Evolutionary conservation across 2,113 vertebrate species (phyloP), one percentile per base, ranked within the genome.

Genomic region (Oncorhynchus nerka): DNA sequence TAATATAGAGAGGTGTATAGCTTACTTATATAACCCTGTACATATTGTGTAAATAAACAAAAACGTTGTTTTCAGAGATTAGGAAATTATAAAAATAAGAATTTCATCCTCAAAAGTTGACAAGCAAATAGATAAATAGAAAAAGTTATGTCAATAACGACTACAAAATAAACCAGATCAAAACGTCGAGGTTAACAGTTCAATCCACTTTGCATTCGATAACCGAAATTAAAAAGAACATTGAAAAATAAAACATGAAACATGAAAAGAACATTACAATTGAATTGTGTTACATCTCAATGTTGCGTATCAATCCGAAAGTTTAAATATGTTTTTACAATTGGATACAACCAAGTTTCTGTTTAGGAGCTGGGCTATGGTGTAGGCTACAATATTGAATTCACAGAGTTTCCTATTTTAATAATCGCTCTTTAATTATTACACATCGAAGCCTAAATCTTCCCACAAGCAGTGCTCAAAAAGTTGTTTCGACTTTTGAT

Each of bases 401-500:
- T n/a, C 51, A 45, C 39, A 45, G 39, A 45, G 16, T 20, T 20
- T 57, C 15, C 39, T 57, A 15, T 57, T 20, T 57, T 57, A 57
- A 57, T 57, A 62, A n/a, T 62, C 13, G 7, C 19, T 62, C 19
- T 22, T n/a, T 22, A 22, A 22, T 22, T 62, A 9, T 9, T 19
- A 16, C 7, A n/a, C 59, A 62, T 11, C 3, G 59, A 62, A 62
- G 19, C n/a, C 59, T n/a, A 22, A 8, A 22, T 22, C 16, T 62
- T 9, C 20, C 59, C 59, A 62, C 20, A 24, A 22, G n/a, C n/a
- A 62, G 7, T 55, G 51, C 51, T 55, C 39, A 55, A 55, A 55
- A 55, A 19, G 51, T 55, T 51, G 20, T 59, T 71, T 30, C 48
- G n/a, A n/a, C 20, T 67, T 62, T 65, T 16, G 32, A 79, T 57